Evolutionary conservation across 2,113 vertebrate species (phyloP), one percentile per base, ranked within the genome.

Genomic region (Microtus oregoni): DNA sequence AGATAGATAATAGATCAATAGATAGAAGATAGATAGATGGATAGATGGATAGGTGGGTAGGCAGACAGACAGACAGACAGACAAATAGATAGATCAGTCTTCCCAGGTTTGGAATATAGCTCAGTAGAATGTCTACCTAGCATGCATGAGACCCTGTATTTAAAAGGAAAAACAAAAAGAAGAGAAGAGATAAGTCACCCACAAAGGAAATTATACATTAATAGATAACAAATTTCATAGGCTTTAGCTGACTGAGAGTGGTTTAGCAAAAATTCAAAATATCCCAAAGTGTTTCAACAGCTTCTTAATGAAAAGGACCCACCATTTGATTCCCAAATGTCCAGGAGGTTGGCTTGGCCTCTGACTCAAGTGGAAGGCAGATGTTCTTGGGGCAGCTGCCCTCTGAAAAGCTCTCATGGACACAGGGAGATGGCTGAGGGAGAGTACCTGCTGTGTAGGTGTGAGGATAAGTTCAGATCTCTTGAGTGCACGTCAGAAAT

Each of bases 171-270:
- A 20, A 70, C 10, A 32, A 24, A 70, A 86, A 24, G 55, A 24
- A 24, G 63, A 92, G 38, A 47, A 24, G 63, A 92, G 38, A 47
- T 32, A 67, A 41, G 30, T 55, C 28, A 30, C 67, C 20, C n/a
- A 5, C 55, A 44, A 35, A n/a, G 38, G 30, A 86, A 65, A 30
- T 61, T 28, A 70, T 47, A 81, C 47, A 85, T 77, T 7, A 44
- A 67, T 47, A 86, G 7, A 22, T n/a, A 76, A 68, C 90, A 92
- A 38, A 89, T n/a, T 19, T 77, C 47, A 67, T 89, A 89, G 52
- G 20, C 68, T 30, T 78, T 93, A 83, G 67, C n/a, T 97, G 90
- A 44, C 94, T 63, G 94, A 63, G 90, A 89, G 30, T 63, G 20
- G 12, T 89, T 72, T 86, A 82, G 86, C 47, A 85, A 81, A 91